Conservation (phyloP, 2,888 invertebrate species). For the Mechanitis messenoides region DNA sequence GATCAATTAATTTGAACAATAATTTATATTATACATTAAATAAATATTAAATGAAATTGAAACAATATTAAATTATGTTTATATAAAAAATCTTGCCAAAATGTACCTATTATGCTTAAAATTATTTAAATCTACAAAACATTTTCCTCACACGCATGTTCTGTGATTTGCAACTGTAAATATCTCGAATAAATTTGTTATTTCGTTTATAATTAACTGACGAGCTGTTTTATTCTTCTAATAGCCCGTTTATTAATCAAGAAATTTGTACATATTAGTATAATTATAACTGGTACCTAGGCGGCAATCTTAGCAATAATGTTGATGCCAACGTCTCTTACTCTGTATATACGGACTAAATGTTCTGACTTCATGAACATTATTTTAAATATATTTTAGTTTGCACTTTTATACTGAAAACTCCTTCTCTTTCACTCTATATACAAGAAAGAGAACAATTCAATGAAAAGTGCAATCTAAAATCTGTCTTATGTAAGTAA, state of each 20-base stretch:
- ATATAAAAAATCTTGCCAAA: conserved; percentile 50
- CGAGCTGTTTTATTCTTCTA: conserved; percentile 54
- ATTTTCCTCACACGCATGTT: conserved; percentile 56
- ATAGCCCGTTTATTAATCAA: conserved; percentile 61
- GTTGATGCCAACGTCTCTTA: conserved; percentile 66
- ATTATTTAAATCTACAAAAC: conserved; percentile 39
- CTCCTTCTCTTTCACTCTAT: background rate
- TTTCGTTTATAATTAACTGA: conserved; percentile 59
- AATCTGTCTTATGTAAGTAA: conserved; percentile 44
- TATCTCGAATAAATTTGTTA: conserved; percentile 73
- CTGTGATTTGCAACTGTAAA: conserved; percentile 74
- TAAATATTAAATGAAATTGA: background rate
- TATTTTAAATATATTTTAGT: conserved; percentile 23
- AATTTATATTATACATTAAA: background rate
- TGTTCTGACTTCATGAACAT: conserved; percentile 20
- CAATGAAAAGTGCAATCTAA: conserved; percentile 13
- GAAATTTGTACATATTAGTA: conserved; percentile 70
- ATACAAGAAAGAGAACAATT: background rate
- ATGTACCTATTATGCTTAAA: conserved; percentile 39
- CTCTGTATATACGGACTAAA: conserved; percentile 54
- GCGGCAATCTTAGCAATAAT: conserved; percentile 70
- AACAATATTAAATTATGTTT: conserved; percentile 8
- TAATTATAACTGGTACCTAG: conserved; percentile 65
- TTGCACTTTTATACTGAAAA: conserved; percentile 6
- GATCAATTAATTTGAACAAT: background rate